phyloP scores from a whole-genome alignment of 2,888 invertebrate genomes.

The Phortica magna region DNA sequence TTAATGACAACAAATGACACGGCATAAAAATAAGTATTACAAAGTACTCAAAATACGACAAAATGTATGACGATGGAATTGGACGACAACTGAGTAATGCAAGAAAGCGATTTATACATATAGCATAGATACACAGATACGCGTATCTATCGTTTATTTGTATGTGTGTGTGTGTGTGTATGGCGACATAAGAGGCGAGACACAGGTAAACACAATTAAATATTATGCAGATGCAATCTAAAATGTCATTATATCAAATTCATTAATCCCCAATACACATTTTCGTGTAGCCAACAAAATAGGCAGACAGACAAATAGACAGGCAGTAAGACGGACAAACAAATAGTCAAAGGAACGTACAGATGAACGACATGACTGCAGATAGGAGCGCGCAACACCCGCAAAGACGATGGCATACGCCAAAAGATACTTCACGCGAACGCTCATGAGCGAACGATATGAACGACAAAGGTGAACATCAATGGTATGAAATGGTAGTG shows the following conservation, averaged over 20 bases:
- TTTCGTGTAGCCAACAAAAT: slow-evolving; percentile 9
- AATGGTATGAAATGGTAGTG: background rate
- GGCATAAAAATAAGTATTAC: slow-evolving; percentile 25
- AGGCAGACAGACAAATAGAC: slow-evolving; percentile 23
- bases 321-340: slow-evolving; percentile 27
- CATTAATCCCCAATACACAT: slow-evolving; percentile 70
- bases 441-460: background rate
- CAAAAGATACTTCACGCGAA: background rate
- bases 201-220: slow-evolving; percentile 72
- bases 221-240: slow-evolving; percentile 76
- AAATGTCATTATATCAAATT: slow-evolving; percentile 75
- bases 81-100: no score
- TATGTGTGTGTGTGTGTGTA: background rate
- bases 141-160: background rate
- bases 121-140: background rate
- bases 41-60: slow-evolving; percentile 14
- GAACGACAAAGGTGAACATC: slow-evolving; percentile 32
- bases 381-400: slow-evolving; percentile 15
- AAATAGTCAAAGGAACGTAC: slow-evolving; percentile 13
- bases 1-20: slow-evolving; percentile 26
- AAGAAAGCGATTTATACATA: no score
- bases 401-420: slow-evolving; percentile 12
- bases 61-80: background rate
- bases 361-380: slow-evolving; percentile 22
- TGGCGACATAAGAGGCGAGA: background rate